Evolutionary conservation across 2,797 vertebrate genomes (phyloP), one percentile per base, ranked within the genome.

Genomic region (Knipowitschia caucasica): DNA sequence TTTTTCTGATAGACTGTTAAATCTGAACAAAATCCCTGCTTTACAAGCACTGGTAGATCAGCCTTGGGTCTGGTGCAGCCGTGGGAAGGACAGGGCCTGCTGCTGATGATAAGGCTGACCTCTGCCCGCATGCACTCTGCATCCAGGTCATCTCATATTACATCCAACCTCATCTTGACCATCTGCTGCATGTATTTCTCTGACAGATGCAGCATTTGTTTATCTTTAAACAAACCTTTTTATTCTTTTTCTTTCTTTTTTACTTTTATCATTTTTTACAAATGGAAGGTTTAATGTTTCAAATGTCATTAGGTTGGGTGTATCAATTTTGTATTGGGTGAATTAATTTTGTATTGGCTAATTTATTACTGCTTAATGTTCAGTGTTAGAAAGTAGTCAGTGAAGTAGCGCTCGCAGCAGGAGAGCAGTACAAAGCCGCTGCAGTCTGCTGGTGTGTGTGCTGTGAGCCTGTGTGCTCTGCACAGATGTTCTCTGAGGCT

Each of bases 401-500:
- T 27, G 27, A 30, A 14, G 21, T 59, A 46, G 61, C 39, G 36
- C 10, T 39, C 53, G 33, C 34, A 52, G 61, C 52, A 50, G 62
- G 56, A 45, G 20, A 52, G 40, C 39, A 64, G 51, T 58, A 46
- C 36, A 63, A 70, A 72, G 54, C 0, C 1, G 72, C 50, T 58
- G 62, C 62, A 60, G 10, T 65, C 15, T 54, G 23, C 40, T 54
- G 44, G 56, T 24, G 64, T 23, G 39, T 24, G 39, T 47, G 60
- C 64, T 60, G 49, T 25, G 30, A 56, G 66, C 62, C 21, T 27
- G 69, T 54, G 49, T 57, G 30, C 69, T 61, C 73, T 62, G 76
- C 79, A 80, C 85, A 86, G 85, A 87, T 86, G 83, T 83, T 87
- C 69, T 82, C 62, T 75, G 71, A 78, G 71, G 73, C 59, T 80